These are phyloP conservation scores for Rapana venosa DNA, from an alignment of 2,888 invertebrate genomes.

Conservation along the genomic window DNA sequence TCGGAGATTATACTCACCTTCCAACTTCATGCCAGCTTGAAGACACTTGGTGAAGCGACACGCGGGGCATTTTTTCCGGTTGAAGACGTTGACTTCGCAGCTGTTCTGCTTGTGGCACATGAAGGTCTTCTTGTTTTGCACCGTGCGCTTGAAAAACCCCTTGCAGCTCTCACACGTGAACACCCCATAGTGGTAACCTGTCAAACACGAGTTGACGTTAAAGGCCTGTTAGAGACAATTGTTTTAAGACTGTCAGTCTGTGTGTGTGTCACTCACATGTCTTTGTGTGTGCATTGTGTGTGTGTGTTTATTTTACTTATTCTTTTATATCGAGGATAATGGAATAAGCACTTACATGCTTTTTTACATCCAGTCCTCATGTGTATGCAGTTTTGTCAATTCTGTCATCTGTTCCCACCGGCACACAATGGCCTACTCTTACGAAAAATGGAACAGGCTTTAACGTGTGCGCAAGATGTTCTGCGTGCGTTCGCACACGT, in stretches of 20 bases:
- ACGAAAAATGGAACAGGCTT: too few species aligned
- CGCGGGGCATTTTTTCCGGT: constrained; percentile 97
- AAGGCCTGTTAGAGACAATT: neutral
- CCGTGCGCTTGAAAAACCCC: constrained; percentile 98
- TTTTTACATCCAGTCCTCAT: too few species aligned
- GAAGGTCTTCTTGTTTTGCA: constrained; percentile 98
- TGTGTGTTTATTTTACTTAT: too few species aligned
- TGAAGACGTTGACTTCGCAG: constrained; percentile 95
- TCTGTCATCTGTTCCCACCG: too few species aligned
- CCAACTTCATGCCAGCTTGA: constrained; percentile 96
- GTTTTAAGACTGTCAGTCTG: neutral
- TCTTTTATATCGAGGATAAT: too few species aligned
- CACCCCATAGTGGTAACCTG: constrained; percentile 96
- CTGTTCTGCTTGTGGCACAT: constrained; percentile 83
- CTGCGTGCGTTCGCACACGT: too few species aligned
- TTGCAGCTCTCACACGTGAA: constrained; percentile 99
- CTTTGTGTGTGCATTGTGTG: neutral
- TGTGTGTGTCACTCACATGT: neutral
- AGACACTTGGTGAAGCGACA: constrained; percentile 97
- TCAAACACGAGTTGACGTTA: neutral
- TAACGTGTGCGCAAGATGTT: too few species aligned
- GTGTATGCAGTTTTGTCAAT: too few species aligned
- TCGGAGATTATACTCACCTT: too few species aligned
- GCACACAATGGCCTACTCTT: too few species aligned
- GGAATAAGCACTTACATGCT: too few species aligned